Evolutionary conservation across 2,888 invertebrate species (phyloP).

Genomic region (Dichetophora obliterata): DNA sequence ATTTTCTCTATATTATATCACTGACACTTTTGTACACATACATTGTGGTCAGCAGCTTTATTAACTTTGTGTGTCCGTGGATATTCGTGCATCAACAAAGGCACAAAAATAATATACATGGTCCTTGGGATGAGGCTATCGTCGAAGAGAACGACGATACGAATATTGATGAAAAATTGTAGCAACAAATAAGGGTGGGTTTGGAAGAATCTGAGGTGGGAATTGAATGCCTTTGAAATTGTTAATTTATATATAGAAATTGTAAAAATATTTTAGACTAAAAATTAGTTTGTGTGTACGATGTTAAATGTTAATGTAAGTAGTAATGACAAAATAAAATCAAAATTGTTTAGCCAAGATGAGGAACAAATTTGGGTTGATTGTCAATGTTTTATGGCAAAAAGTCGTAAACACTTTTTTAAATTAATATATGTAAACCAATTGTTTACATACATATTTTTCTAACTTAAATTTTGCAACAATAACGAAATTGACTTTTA

Average conservation of each 20-base stretch:
- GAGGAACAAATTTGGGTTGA: too few species aligned
- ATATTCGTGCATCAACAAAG: constrained; percentile 83
- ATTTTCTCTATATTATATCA: constrained; percentile 74
- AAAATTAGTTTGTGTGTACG: background rate
- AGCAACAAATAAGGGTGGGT: constrained; percentile 47
- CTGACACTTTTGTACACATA: constrained; percentile 75
- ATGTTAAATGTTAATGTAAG: too few species aligned
- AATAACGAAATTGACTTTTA: too few species aligned
- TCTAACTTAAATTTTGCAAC: too few species aligned
- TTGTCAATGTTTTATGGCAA: too few species aligned
- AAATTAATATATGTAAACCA: too few species aligned
- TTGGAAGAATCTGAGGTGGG: background rate
- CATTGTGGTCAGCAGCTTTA: constrained; percentile 73
- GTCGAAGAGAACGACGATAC: constrained; percentile 72
- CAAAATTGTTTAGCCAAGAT: too few species aligned
- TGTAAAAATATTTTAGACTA: background rate
- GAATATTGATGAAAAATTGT: constrained; percentile 61
- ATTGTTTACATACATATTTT: too few species aligned
- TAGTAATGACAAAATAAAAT: too few species aligned
- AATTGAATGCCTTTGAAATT: background rate
- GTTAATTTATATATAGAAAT: background rate
- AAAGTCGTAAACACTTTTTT: too few species aligned
- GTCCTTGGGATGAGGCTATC: constrained; percentile 98
- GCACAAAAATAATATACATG: constrained; percentile 92
- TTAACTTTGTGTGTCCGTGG: constrained; percentile 81